Conservation (phyloP, 2,113 vertebrate genomes). For the Megaceryle maxima region DNA sequence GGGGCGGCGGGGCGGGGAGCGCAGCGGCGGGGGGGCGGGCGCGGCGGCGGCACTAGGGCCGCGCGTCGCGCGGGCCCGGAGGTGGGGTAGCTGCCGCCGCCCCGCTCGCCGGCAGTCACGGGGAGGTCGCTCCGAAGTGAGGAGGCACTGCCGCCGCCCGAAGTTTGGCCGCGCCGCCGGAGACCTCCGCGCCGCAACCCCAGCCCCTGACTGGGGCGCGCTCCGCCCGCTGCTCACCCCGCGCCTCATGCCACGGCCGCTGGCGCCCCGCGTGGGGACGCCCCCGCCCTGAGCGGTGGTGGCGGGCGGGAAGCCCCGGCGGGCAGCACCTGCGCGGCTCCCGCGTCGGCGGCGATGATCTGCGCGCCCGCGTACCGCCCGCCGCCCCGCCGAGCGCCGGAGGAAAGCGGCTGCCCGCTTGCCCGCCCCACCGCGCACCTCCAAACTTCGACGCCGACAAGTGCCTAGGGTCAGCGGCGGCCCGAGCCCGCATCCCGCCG, state of each 20-base stretch:
- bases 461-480: background rate
- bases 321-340: background rate
- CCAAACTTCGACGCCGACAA: background rate
- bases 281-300: background rate
- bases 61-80: constrained; percentile 79
- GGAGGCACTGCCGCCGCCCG: background rate
- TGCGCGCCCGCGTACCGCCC: background rate
- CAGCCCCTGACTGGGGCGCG: background rate
- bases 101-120: constrained; percentile 73
- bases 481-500: background rate
- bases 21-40: background rate
- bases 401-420: background rate
- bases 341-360: background rate
- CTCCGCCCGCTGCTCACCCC: background rate
- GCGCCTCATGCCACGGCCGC: background rate
- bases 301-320: background rate
- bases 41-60: constrained; percentile 83
- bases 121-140: constrained; percentile 75
- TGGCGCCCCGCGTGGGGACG: background rate
- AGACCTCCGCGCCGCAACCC: background rate
- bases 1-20: background rate
- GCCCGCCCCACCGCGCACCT: background rate
- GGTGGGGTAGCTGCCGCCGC: constrained; percentile 74
- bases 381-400: background rate
- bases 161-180: background rate